These are phyloP conservation scores for Pandemis corylana DNA, from an alignment of 2,888 invertebrate species.

Conservation along the genomic window DNA sequence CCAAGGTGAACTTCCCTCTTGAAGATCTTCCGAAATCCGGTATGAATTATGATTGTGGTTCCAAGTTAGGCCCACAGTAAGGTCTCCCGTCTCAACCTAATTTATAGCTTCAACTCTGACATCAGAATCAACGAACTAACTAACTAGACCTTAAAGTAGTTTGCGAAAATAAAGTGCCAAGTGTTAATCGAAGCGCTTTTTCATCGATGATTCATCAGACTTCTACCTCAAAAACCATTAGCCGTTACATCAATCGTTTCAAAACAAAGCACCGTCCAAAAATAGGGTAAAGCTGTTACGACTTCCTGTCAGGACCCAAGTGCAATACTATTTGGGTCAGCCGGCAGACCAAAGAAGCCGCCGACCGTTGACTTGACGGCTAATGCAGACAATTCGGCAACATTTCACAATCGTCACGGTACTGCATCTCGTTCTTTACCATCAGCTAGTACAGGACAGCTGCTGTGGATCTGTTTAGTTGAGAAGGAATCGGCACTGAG, in stretches of 20 bases:
- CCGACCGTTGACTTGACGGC: slow-evolving; percentile 59
- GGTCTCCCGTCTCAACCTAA: no score
- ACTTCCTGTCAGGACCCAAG: slow-evolving; percentile 59
- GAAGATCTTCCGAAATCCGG: no score
- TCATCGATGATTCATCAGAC: neutral
- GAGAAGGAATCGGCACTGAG: slow-evolving; percentile 8
- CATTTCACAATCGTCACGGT: slow-evolving; percentile 4
- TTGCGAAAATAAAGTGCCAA: no score
- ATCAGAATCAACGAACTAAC: no score
- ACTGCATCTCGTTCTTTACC: slow-evolving; percentile 5
- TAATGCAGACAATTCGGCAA: slow-evolving; percentile 10
- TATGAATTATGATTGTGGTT: no score
- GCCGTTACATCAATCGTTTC: slow-evolving; percentile 22
- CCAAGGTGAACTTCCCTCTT: no score
- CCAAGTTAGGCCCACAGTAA: no score
- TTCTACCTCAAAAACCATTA: neutral
- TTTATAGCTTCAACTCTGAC: no score
- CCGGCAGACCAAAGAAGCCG: slow-evolving; percentile 66
- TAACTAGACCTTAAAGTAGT: no score
- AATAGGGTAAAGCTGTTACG: slow-evolving; percentile 56
- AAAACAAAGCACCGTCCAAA: slow-evolving; percentile 44
- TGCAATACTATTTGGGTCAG: slow-evolving; percentile 68
- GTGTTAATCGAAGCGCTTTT: no score
- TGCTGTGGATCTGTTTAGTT: neutral
- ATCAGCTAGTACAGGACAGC: slow-evolving; percentile 23